Evolutionary conservation across 2,888 invertebrate genomes (phyloP).

Genomic region (Odontocerum albicorne): DNA sequence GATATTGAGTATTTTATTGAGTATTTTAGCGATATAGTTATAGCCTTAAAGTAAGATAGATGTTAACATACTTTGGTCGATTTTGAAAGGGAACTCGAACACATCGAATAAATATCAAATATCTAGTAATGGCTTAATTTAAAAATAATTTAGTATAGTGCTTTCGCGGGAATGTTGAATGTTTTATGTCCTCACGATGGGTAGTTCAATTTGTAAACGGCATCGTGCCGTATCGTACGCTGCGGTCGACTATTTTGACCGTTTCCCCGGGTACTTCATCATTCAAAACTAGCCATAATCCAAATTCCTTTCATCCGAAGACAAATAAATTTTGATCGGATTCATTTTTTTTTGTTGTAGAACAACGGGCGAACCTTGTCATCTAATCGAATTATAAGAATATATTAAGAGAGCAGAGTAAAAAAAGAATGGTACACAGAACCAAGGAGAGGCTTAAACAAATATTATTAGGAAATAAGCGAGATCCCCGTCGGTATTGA

Average conservation of each 20-base stretch:
- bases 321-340: slow-evolving; percentile 10
- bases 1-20: too few relatives aligned
- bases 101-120: background rate
- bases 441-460: slow-evolving; percentile 23
- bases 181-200: background rate
- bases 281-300: slow-evolving; percentile 11
- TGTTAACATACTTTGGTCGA: too few relatives aligned
- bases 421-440: slow-evolving; percentile 17
- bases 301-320: slow-evolving; percentile 11
- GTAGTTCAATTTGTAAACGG: slow-evolving; percentile 15
- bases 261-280: slow-evolving; percentile 9
- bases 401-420: slow-evolving; percentile 22
- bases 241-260: background rate
- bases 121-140: slow-evolving; percentile 6
- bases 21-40: too few relatives aligned
- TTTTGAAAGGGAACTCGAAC: too few relatives aligned
- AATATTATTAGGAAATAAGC: slow-evolving; percentile 31
- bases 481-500: slow-evolving; percentile 32
- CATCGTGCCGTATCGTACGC: background rate
- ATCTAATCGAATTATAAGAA: slow-evolving; percentile 27
- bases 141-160: slow-evolving; percentile 3
- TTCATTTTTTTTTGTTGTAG: slow-evolving; percentile 7
- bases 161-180: background rate
- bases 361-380: slow-evolving; percentile 11
- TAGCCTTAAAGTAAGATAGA: too few relatives aligned